Evolutionary conservation across 2,113 vertebrate genomes (phyloP), one percentile per base, ranked within the genome.

Genomic region (Calidris pugnax): DNA sequence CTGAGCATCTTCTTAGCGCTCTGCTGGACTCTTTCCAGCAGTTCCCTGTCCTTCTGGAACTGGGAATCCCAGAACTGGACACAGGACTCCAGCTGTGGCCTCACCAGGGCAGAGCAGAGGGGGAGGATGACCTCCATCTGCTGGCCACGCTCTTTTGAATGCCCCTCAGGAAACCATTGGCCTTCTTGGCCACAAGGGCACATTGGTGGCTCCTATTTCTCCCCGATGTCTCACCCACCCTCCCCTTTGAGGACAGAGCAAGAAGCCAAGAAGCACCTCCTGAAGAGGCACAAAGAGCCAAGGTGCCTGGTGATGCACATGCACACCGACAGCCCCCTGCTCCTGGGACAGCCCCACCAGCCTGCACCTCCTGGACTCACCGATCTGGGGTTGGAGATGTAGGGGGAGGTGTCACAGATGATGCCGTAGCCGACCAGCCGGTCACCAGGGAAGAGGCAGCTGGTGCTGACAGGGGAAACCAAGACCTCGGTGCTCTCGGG

Each of bases 401-500:
- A 99, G 12, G 87, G 98, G 55, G 99, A 98, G 16, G 98, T 98
- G 91, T 99, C 99, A 0, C 99, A 99, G 41, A 99, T 90, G 43
- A 99, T 95, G 6, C 99, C 57, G 45, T 99, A 99, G 33, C 98
- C 98, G 11, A 99, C 98, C 97, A 99, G 96, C 37, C 64, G 98
- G 94, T 99, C 99, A 30, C 99, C 99, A 4, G 99, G 99, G 87
- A 99, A 99, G 59, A 99, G 98, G 93, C 98, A 99, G 48, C 98
- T 98, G 97, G 97, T 97, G 62, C 98, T 99, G 90, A 98, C 87
- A 0, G 99, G 99, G 15, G 99, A 99, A 67, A 99, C 98, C 77
- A 99, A 94, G 87, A 98, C 99, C 82, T 99, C 99, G 0, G 99
- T 98, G 72, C 98, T 99, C 95, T 99, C 99, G 0, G 99, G 99